phyloP scores from a whole-genome alignment of 2,797 vertebrate genomes.

The Eleutherodactylus coqui region DNA sequence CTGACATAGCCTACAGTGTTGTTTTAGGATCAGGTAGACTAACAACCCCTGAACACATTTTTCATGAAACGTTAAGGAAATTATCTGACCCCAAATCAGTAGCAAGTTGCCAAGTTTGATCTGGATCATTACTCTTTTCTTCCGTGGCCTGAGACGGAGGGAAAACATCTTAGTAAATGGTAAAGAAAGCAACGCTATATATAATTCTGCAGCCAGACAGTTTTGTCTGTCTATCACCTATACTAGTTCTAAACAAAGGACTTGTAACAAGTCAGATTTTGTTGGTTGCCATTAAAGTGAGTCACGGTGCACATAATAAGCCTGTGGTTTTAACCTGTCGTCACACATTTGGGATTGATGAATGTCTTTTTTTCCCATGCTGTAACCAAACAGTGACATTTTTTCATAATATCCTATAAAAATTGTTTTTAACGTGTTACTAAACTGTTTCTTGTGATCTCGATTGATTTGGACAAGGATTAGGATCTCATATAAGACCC shows the following conservation, averaged over 20 bases:
- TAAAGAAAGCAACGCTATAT: background rate
- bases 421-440: background rate
- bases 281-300: conserved; percentile 16
- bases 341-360: background rate
- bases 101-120: conserved; percentile 38
- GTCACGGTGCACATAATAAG: background rate
- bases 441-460: background rate
- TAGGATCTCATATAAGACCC: background rate
- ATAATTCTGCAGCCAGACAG: conserved; percentile 3
- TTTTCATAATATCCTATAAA: background rate
- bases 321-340: background rate
- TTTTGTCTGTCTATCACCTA: conserved; percentile 16
- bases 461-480: background rate
- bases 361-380: background rate
- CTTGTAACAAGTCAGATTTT: background rate
- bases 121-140: conserved; percentile 35
- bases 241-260: background rate
- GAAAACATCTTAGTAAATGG: conserved; percentile 6
- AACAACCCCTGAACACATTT: conserved; percentile 41
- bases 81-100: conserved; percentile 37
- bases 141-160: background rate
- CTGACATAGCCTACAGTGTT: conserved; percentile 43
- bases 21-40: conserved; percentile 50
- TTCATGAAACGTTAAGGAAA: conserved; percentile 34
- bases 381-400: background rate